Base-by-base conservation (phyloP, 2,888 invertebrate species). In the Drosophila bunnanda region DNA sequence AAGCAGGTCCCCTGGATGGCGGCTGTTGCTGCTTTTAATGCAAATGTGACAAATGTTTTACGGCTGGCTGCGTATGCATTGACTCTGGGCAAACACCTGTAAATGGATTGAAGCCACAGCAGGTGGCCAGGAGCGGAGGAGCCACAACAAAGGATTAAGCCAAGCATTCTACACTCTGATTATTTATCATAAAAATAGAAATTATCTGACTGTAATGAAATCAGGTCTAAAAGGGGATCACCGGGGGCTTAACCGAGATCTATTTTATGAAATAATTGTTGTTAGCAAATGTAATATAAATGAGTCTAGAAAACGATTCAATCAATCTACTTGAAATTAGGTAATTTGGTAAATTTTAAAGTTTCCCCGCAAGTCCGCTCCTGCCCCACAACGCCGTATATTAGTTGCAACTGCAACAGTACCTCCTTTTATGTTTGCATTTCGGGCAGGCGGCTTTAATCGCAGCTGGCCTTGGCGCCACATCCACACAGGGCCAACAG, bases 21-120 rank as follows among this genome's bases (percentile, higher is more conserved):
- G 28, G 46, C 28, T 58, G 56, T 48, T 56, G 57, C 53, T 75
- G 77, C 87, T 83, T 82, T 85, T 87, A 85, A 85, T 85, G 85
- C 75, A 82, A 85, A 85, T 89, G 89, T 89, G 89, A 85, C 85
- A 89, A 85, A 85, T 85, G 89, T 82, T 87, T 84, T 84, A 89
- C 89, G 79, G 77, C 77, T 89, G 88, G 74, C 54, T 88, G 89
- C 85, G 82, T 59, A 71, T 76, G 77, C 78, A 86, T 77, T 85
- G 89, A 89, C 85, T 88, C 80, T 80, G 82, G 71, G 77, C 75
- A 89, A 87, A 88, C 88, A 85, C 85, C 85, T 85, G 85, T 85
- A 84, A 84, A 84, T 82, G 87, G 84, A 75, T 76, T 85, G 88
- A 84, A 74, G 71, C 71, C 64, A 57, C 48, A 59, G 46, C 55